Conservation (phyloP, 2,888 invertebrate species). For the Platycheirus albimanus region DNA sequence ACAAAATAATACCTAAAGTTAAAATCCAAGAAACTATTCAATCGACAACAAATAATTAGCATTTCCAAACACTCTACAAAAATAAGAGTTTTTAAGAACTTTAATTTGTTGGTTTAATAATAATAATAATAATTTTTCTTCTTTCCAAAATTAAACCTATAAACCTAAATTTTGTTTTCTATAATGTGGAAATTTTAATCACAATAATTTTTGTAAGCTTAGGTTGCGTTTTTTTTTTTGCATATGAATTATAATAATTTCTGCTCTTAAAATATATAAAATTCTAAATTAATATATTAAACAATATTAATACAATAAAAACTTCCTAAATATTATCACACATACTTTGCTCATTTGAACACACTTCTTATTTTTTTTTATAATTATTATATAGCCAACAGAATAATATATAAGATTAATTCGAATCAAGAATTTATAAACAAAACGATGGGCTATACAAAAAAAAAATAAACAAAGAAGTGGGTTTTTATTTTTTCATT, state of each 20-base stretch:
- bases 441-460: not conserved
- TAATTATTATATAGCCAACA: conserved; percentile 20
- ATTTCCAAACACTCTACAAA: conserved; percentile 3
- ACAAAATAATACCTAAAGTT: too few relatives aligned
- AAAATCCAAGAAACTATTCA: not conserved
- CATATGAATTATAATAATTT: conserved; percentile 19
- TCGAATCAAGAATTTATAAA: not conserved
- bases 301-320: conserved; percentile 52
- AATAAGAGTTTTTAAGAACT: not conserved
- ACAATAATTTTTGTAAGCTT: conserved; percentile 35
- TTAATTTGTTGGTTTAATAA: not conserved
- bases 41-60: not conserved
- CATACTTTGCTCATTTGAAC: conserved; percentile 64
- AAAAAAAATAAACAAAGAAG: conserved; percentile 14
- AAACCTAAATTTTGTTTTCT: conserved; percentile 7
- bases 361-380: conserved; percentile 24
- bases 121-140: not conserved
- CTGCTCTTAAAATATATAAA: conserved; percentile 28
- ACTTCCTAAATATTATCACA: conserved; percentile 62
- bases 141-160: conserved; percentile 6
- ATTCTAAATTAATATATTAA: conserved; percentile 17
- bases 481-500: not conserved
- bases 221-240: conserved; percentile 8
- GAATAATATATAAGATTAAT: conserved; percentile 1
- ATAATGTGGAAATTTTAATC: conserved; percentile 36